Evolutionary conservation across 92 coral and sea anemone genomes (phyloP), one percentile per base, ranked within the genome.

Genomic region (Metridium senile): DNA sequence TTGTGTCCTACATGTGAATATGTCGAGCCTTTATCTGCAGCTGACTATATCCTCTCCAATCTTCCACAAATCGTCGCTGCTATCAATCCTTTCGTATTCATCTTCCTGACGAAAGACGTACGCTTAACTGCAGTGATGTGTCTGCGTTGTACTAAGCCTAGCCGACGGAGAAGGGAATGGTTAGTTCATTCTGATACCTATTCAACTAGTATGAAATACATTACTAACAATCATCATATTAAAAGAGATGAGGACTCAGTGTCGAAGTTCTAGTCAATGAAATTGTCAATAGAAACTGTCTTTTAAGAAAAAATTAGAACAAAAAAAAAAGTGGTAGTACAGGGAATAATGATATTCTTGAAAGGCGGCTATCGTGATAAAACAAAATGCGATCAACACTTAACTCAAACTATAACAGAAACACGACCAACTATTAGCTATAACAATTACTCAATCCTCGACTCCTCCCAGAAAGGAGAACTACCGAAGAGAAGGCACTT

Each of bases 21-120:
- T 13, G 49, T 63, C 30, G 30, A 29, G 13, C 16, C 18, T 21
- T 45, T 22, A 9, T 45, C 57, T 1, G 29, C 73, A 9, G 79
- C 64, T 1, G 78, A 81, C 1, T 22, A 2, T 26, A 10, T 94
- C 21, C 17, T 95, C 11, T 73, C 89, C 11, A 77, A 69, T 43
- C 62, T 76, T 31, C 81, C 93, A 8, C 83, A 80, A 63, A 30
- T 95, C 16, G 71, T 88, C 22, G 95, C 93, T 10, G 74, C 95
- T 1, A 63, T 95, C 51, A 88, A 95, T 34, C 99, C 99, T 0
- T 23, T 95, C 0, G 82, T 90, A 20, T 95, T 93, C 77, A 89
- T 89, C 34, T 77, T 84, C 32, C 84, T 95, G 76, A 95, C 99
- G 21, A 89, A 90, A 52, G 97, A 92, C 72, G 76, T 89, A 32